Base-by-base conservation (phyloP, 2,888 invertebrate genomes). In the Folsomia candida region DNA sequence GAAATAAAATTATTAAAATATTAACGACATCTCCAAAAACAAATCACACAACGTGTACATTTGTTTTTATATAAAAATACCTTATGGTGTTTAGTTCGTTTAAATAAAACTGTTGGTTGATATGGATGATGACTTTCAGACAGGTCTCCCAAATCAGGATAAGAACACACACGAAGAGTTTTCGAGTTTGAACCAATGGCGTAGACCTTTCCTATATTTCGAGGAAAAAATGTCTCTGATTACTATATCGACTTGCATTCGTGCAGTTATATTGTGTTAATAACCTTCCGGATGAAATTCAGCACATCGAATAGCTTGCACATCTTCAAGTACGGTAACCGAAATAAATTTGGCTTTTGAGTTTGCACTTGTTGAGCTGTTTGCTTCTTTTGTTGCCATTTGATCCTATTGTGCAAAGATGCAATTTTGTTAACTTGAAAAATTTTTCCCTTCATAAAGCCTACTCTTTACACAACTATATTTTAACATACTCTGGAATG, bases 101-200 rank as follows among this genome's bases (percentile, higher is more conserved):
- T 97, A 84, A 94, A 91, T 4, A 97, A 87, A 47, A 98, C 94
- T 75, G 93, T 94, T 0, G 97, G 94, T 81, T 94, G 93, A 82
- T 91, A 90, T 11, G 93, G 91, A 70, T 90, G 88, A 82, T 93
- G 93, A 82, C 90, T 91, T 82, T 79, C 78, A 3, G 74, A 75
- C 25, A 94, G 86, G 82, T 93, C 92, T 67, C 89, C 88, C 71
- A 94, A 87, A 83, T 95, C 92, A 9, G 98, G 98, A 84, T 97
- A 98, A 60, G 92, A 88, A 85, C 98, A 98, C 85, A 99, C 93
- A 83, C 97, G 88, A 70, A 99, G 88, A 0, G 95, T 97, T 84
- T 98, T 98, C 2, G 98, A 97, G 84, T 99, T 99, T 26, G 97
- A 97, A 11, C 98, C 99, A 77, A 99, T 93, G 2, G 97, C 97